Conservation (phyloP, 1,140 invertebrate genomes). For the Homalodisca vitripennis region DNA sequence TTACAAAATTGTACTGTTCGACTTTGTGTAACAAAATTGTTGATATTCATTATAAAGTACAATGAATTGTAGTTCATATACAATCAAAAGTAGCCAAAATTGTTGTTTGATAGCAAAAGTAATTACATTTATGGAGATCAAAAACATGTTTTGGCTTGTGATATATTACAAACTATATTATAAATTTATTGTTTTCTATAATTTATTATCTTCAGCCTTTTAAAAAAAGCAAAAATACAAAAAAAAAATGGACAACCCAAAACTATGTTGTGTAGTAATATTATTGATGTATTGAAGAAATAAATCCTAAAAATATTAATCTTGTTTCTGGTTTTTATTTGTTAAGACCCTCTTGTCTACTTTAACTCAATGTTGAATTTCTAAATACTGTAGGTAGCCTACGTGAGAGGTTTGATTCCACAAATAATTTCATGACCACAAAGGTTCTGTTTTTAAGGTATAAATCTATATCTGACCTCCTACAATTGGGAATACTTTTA, state of each 20-base stretch:
- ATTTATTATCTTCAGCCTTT: slow-evolving; percentile 34
- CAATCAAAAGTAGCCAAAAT: slow-evolving; percentile 34
- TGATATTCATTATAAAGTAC: slow-evolving; percentile 19
- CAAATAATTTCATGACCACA: too few relatives aligned
- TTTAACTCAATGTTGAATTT: too few relatives aligned
- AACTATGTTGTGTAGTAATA: slow-evolving; percentile 43
- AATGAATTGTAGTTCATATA: slow-evolving; percentile 30
- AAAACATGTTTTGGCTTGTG: slow-evolving; percentile 40
- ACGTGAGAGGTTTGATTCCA: too few relatives aligned
- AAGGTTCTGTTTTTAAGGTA: too few relatives aligned
- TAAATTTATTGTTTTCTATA: slow-evolving; percentile 37
- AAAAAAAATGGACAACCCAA: slow-evolving; percentile 40
- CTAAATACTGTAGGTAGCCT: too few relatives aligned
- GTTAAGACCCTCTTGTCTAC: too few relatives aligned
- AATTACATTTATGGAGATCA: slow-evolving; percentile 37
- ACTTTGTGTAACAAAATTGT: slow-evolving; percentile 19
- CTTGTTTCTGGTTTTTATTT: not conserved
- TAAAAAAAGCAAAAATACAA: slow-evolving; percentile 35
- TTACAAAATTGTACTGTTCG: slow-evolving; percentile 28
- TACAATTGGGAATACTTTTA: too few relatives aligned
- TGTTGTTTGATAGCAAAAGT: slow-evolving; percentile 34
- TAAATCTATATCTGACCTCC: too few relatives aligned
- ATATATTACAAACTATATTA: slow-evolving; percentile 38
- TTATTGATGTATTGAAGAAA: slow-evolving; percentile 43
- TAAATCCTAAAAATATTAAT: slow-evolving; percentile 34